Base-by-base conservation (phyloP, 2,113 vertebrate genomes). In the Tachycineta bicolor region DNA sequence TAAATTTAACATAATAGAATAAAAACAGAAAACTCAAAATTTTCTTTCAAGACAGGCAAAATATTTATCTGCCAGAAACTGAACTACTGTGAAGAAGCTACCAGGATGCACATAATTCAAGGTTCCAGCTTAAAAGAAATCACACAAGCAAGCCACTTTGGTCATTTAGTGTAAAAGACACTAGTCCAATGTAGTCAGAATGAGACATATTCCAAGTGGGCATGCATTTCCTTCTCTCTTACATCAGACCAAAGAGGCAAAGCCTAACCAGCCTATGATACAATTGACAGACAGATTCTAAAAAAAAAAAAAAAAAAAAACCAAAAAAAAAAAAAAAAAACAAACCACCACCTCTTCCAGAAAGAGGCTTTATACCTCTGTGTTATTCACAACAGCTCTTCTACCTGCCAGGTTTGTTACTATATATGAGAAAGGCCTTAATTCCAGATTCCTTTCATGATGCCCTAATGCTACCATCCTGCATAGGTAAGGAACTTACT, bases 31-130 rank as follows among this genome's bases (percentile, higher is more conserved):
- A 79, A 71, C 8, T 18, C 7, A 55, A 63, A 55, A 58, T 13
- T 82, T 63, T 70, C 29, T 75, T 67, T 29, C 25, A 64, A 91
- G 60, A 82, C 29, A 59, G 11, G 23, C 5, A 93, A 96, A 91
- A 75, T 68, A 91, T 75, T 93, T 81, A 84, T 75, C 65, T 71
- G 28, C 19, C 56, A 87, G 67, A 77, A 87, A 81, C 8, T n/a
- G 15, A 68, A 56, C 47, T 24, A 21, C 34, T 62, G 39, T 23
- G 34, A 55, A 55, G 34, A 12, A 52, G 17, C 10, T 82, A 71
- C 21, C 16, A 58, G 9, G 69, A 87, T 5, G 7, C 23, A 67
- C 2, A 7, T 20, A 75, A 78, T 74, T 74, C 39, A 74, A 62
- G 9, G 9, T 37, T 79, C 25, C 24, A 58, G 10, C 2, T 41